Conservation (phyloP, 1,140 invertebrate genomes). For the Popillia japonica region DNA sequence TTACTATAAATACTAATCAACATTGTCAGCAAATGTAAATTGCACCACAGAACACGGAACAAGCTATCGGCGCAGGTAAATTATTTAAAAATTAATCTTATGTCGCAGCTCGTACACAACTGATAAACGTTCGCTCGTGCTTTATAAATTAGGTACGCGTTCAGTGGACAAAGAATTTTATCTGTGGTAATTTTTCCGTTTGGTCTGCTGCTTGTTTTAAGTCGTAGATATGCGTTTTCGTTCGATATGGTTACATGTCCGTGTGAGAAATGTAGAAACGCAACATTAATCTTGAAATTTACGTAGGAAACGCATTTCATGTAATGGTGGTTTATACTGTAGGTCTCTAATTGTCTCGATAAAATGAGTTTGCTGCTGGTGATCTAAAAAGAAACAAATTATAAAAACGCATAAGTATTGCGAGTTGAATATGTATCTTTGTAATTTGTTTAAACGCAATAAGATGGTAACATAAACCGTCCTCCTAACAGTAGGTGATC, state of each 20-base stretch:
- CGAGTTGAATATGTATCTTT: too few species aligned
- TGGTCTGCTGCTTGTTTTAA: constrained; percentile 11
- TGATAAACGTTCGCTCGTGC: constrained; percentile 4
- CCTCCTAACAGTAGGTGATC: neutral
- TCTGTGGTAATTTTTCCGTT: constrained; percentile 15
- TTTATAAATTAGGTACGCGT: constrained; percentile 11
- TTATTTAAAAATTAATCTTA: constrained; percentile 38
- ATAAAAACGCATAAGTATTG: too few species aligned
- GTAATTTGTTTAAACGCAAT: too few species aligned
- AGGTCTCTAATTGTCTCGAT: too few species aligned
- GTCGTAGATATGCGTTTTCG: neutral
- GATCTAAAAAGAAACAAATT: too few species aligned
- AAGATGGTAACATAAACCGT: neutral
- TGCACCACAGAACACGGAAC: constrained; percentile 28
- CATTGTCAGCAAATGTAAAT: constrained; percentile 41
- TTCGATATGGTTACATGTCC: too few species aligned
- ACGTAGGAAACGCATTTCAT: too few species aligned
- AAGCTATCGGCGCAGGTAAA: constrained; percentile 14
- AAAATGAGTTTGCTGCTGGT: too few species aligned
- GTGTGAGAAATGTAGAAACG: too few species aligned
- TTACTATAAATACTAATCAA: constrained; percentile 45
- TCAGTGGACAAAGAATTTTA: constrained; percentile 19
- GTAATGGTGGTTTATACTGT: too few species aligned
- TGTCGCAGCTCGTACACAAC: constrained; percentile 5
- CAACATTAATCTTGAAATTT: too few species aligned